Conservation (phyloP, 2,888 invertebrate species). For the Drosophila merina region DNA sequence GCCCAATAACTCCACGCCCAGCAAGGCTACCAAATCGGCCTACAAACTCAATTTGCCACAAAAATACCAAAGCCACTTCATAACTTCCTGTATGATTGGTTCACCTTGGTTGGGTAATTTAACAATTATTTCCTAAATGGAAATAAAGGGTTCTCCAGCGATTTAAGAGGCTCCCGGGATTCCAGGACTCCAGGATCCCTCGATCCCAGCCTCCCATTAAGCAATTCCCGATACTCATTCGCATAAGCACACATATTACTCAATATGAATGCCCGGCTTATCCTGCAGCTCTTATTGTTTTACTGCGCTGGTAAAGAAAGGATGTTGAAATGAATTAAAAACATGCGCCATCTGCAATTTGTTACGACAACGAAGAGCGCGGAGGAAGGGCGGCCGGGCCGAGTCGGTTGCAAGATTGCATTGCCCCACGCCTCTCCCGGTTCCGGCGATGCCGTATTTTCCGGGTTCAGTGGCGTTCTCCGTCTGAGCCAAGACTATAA, state of each 20-base stretch:
- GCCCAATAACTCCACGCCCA: slow-evolving; percentile 26
- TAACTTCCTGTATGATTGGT: neutral
- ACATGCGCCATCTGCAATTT: slow-evolving; percentile 75
- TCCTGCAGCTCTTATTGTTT: slow-evolving; percentile 54
- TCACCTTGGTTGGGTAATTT: slow-evolving; percentile 20
- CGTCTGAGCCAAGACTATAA: slow-evolving; percentile 32
- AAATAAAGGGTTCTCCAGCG: neutral
- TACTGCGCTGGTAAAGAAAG: slow-evolving; percentile 33
- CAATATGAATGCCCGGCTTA: slow-evolving; percentile 37
- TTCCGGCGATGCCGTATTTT: slow-evolving; percentile 36
- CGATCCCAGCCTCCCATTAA: slow-evolving; percentile 37
- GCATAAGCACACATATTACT: slow-evolving; percentile 42
- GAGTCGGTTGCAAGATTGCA: slow-evolving; percentile 32
- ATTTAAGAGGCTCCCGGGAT: too few species aligned
- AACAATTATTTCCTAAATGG: slow-evolving; percentile 37
- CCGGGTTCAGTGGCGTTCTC: slow-evolving; percentile 63
- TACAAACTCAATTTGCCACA: slow-evolving; percentile 33
- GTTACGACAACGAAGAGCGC: slow-evolving; percentile 49
- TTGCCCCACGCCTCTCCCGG: slow-evolving; percentile 23
- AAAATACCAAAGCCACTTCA: neutral
- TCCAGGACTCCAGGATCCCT: neutral
- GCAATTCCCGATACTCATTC: slow-evolving; percentile 37
- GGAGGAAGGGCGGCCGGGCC: neutral
- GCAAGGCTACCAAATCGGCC: slow-evolving; percentile 9
- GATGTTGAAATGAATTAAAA: slow-evolving; percentile 70